Conservation (phyloP, 2,113 vertebrate genomes). For the Scartelaos histophorus region DNA sequence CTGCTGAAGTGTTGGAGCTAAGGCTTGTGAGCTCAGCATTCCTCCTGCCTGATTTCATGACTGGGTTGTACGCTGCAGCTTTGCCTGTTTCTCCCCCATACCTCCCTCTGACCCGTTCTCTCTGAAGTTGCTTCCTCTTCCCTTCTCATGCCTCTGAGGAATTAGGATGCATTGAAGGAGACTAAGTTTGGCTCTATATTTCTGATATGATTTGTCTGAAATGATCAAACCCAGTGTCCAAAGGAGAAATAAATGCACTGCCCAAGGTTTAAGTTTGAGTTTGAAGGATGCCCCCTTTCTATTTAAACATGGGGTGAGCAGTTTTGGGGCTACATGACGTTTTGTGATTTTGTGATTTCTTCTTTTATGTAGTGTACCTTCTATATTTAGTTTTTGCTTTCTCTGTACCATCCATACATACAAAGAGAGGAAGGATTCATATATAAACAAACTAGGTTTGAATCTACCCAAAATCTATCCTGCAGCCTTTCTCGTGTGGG, state of each 20-base stretch:
- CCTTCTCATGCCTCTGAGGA: conserved; percentile 21
- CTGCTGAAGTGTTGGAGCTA: conserved; percentile 69
- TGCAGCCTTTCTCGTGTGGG: background rate
- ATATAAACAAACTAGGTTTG: background rate
- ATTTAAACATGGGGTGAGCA: conserved; percentile 18
- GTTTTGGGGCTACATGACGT: background rate
- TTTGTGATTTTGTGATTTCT: background rate
- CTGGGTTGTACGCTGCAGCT: conserved; percentile 44
- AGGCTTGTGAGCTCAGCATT: conserved; percentile 77
- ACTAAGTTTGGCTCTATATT: conserved; percentile 53
- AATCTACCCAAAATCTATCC: background rate
- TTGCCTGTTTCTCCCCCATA: conserved; percentile 19
- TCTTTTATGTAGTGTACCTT: background rate
- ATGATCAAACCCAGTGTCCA: conserved; percentile 72
- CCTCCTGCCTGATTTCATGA: conserved; percentile 73
- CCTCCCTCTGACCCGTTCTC: conserved; percentile 44
- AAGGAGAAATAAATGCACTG: conserved; percentile 62
- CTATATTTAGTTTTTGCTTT: background rate
- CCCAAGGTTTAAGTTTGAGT: conserved; percentile 44
- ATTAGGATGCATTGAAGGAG: conserved; percentile 61
- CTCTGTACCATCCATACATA: background rate
- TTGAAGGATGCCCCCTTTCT: conserved; percentile 46
- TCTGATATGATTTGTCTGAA: conserved; percentile 58
- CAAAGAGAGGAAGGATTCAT: background rate
- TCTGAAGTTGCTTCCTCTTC: conserved; percentile 23